phyloP scores from a whole-genome alignment of 2,113 vertebrate genomes.

The Ageneiosus marmoratus region DNA sequence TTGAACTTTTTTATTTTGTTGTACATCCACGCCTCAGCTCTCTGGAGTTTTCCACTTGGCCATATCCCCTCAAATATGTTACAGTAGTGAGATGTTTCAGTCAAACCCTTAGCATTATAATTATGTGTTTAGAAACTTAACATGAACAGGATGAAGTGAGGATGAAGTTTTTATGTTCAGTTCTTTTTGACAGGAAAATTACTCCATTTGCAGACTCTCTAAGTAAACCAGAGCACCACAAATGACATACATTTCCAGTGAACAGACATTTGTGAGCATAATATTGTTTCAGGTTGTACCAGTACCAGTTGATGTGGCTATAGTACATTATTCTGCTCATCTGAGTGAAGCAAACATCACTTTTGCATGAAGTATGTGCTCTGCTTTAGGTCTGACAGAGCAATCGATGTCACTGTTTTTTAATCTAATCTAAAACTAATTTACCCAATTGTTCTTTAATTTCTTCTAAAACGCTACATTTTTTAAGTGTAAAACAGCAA shows the following conservation, averaged over 20 bases:
- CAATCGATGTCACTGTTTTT: background rate
- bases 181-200: background rate
- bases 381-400: background rate
- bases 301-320: background rate
- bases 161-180: background rate
- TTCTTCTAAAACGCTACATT: background rate
- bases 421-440: background rate
- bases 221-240: background rate
- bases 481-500: background rate
- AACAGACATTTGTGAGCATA: background rate
- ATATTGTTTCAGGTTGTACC: background rate
- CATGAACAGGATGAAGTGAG: background rate
- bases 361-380: constrained; percentile 11
- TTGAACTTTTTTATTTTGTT: background rate
- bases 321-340: background rate
- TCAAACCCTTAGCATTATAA: background rate
- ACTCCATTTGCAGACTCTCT: background rate
- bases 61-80: background rate
- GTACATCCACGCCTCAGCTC: background rate
- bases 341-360: background rate
- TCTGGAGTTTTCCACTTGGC: background rate
- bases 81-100: constrained; percentile 6
- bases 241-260: background rate
- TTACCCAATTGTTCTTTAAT: background rate
- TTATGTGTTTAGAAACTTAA: background rate